Evolutionary conservation across 2,113 vertebrate genomes (phyloP), one percentile per base, ranked within the genome.

Genomic region (Pelecanus crispus): DNA sequence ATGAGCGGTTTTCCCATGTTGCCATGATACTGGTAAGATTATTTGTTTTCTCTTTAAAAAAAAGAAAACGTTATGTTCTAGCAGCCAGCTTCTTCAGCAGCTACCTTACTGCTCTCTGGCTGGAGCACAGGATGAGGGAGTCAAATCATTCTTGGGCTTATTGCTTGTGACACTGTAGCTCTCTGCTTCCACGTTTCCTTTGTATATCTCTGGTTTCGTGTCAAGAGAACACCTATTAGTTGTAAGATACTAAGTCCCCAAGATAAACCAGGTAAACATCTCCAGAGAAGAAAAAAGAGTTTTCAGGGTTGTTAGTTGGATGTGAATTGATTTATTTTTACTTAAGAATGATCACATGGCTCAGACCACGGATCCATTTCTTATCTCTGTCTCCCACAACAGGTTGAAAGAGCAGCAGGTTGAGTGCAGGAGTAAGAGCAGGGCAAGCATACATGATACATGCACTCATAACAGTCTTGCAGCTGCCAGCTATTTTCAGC

Each of bases 1-100:
- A 99, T 0, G 99, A 99, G 82, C 98, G 99, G 55, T 99, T 99
- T 97, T 99, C 99, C 75, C 99, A 99, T 17, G 99, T 99, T 87
- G 99, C 99, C 86, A 99, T 99, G 99, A 99, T 99, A 95, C 98
- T 99, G 97, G 99, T 99, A 96, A 98, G 98, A 71, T 63, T 32
- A 49, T 70, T 91, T 94, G 24, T 49, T 83, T 59, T 65, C 25
- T 36, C 5, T 85, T 75, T 3, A 12, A 28, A 47, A 71, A 77
- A 86, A 31, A 2, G 9, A 32, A 58, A n/a, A 28, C 24, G 29
- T 0, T 2, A 7, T 3, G 9, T 40, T 66, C 8, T 29, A 61
- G 34, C 31, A 77, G 31, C 38, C 15, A 34, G 26, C 44, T 68
- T 61, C 49, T 87, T 80, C 32, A 63, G 31, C 71, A 88, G 8